Evolutionary conservation across 2,888 invertebrate genomes (phyloP).

Genomic region (Leptopilina drosophilae): DNA sequence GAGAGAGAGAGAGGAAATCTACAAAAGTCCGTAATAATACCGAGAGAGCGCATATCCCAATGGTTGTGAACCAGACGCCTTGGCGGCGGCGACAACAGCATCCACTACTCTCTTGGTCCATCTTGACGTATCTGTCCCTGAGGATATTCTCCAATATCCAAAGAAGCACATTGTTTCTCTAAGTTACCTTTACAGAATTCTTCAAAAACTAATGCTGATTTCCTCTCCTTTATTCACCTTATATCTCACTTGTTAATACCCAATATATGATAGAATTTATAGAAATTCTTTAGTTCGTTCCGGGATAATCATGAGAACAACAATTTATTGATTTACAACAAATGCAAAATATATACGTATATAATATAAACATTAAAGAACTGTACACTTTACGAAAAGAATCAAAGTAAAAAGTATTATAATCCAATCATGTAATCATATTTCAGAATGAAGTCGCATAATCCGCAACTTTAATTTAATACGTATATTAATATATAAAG

Average conservation of each 20-base stretch:
- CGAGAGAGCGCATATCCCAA: constrained; percentile 43
- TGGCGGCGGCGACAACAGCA: constrained; percentile 59
- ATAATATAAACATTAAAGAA: too few species aligned
- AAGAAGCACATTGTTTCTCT: constrained; percentile 48
- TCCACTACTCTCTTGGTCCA: constrained; percentile 66
- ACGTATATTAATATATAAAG: too few species aligned
- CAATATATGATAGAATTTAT: too few species aligned
- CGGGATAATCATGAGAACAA: too few species aligned
- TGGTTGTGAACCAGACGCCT: constrained; percentile 60
- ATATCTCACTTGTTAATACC: not conserved
- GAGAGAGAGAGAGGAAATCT: constrained; percentile 44
- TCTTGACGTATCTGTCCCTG: constrained; percentile 76
- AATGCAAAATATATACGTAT: too few species aligned
- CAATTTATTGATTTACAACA: too few species aligned
- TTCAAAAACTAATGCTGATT: constrained; percentile 64
- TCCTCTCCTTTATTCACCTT: not conserved
- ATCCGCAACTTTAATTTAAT: too few species aligned
- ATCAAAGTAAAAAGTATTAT: too few species aligned
- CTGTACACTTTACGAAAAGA: too few species aligned
- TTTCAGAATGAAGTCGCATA: too few species aligned
- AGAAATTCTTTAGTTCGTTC: too few species aligned
- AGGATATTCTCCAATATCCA: constrained; percentile 67
- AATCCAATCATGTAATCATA: too few species aligned
- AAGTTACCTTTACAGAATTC: constrained; percentile 56
- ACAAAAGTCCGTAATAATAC: constrained; percentile 44